Base-by-base conservation (phyloP, 2,888 invertebrate genomes). In the Zaprionus bogoriensis region DNA sequence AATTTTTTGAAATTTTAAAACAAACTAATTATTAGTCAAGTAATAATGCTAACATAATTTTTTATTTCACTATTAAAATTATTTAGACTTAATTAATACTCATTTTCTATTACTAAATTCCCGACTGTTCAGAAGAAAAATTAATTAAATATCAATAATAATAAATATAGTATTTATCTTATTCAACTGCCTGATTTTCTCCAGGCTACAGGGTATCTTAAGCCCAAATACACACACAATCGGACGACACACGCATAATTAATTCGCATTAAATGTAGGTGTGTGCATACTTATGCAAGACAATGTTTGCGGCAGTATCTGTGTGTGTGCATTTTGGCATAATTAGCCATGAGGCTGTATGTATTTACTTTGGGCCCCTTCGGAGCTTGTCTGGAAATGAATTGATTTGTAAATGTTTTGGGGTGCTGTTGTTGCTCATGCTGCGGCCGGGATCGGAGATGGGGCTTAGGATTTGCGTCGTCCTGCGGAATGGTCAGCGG, bases 321-420 rank as follows among this genome's bases (percentile, higher is more conserved):
- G 32, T 36, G 38, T 69, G 38, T 57, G 47, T 28, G 41, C 54
- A 38, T 47, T 60, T 48, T 20, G 32, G 77, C 61, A 66, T 79
- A 80, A 76, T 77, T 70, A 79, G 73, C 57, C 22, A 46, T 46
- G 52, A 55, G 67, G 41, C 32, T 69, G 58, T 64, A 62, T 68
- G 61, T 76, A 51, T 59, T 46, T 23, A 44, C 14, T 41, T 17
- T 20, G 14, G 14, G 41, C n/a, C 14, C 9, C 14, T 28, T 27
- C 19, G n/a, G 27, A 50, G 30, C 12, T 48, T 45, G 47, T 42
- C 45, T 62, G 45, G 36, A 57, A 68, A 64, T 59, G 52, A 79
- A 77, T 78, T 71, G 77, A 77, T 78, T 77, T 78, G 71, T 55
- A 78, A 66, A 74, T 68, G 75, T 68, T 77, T 46, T 57, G 30